These are phyloP conservation scores for Thera britannica DNA, from an alignment of 2,888 invertebrate species.

Conservation along the genomic window DNA sequence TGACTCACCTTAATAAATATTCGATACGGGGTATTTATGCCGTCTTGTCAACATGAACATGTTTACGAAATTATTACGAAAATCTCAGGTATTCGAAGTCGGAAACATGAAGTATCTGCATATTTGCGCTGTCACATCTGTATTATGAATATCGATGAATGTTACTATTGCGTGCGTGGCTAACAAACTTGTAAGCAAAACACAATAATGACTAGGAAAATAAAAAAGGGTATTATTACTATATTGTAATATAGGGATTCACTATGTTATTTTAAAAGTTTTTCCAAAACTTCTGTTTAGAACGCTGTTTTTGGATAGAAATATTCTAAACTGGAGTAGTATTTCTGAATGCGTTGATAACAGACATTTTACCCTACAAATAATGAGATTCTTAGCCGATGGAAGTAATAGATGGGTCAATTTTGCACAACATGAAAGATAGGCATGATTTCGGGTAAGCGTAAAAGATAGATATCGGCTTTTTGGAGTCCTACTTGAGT, in stretches of 20 bases:
- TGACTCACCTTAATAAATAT: conserved; percentile 51
- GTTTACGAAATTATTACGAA: conserved; percentile 17
- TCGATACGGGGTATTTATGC: conserved; percentile 30
- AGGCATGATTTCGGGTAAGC: background rate
- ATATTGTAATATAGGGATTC: too few species aligned
- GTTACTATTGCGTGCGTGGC: background rate
- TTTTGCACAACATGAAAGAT: background rate
- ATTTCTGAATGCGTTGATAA: too few species aligned
- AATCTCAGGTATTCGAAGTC: conserved; percentile 3
- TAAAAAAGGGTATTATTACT: too few species aligned
- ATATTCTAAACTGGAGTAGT: too few species aligned
- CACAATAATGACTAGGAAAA: too few species aligned
- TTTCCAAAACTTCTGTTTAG: too few species aligned
- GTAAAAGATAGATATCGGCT: background rate
- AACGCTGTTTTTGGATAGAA: too few species aligned
- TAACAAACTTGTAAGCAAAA: background rate
- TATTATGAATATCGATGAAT: background rate
- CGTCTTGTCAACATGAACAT: conserved; percentile 15
- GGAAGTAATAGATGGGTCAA: background rate
- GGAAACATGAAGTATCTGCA: background rate
- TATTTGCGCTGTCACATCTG: background rate
- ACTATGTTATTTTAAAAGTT: too few species aligned
- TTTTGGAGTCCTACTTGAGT: background rate
- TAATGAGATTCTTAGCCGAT: background rate
- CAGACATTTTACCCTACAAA: background rate